Evolutionary conservation across 2,113 vertebrate species (phyloP), one percentile per base, ranked within the genome.

Genomic region (Dendropsophus ebraccatus): DNA sequence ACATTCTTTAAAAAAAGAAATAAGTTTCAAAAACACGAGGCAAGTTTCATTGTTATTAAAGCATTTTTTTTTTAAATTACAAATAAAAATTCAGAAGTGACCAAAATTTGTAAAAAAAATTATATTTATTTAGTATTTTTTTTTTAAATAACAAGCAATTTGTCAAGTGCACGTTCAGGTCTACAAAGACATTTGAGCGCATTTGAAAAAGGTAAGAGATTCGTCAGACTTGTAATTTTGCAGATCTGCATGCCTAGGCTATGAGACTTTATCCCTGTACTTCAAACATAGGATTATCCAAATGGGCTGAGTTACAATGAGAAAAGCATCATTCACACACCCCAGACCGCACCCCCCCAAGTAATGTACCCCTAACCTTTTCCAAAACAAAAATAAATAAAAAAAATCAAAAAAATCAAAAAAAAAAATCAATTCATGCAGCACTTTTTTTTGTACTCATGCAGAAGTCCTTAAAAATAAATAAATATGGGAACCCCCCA

Each of bases 151-250:
- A 87, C 89, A 92, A 90, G 91, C 88, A 92, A 87, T 91, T 81
- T 89, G 82, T 90, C 89, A 92, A 92, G 91, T 93, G 93, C 93
- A 94, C 93, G 92, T 92, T 93, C 93, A 95, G 92, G 90, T 89
- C 91, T 91, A 92, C 93, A 92, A 92, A 93, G 90, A 91, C 91
- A 94, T 92, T 91, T 93, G 90, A 91, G 89, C 90, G 89, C 89
- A 87, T 74, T 72, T 88, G 87, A 89, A 78, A 77, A 79, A 88
- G 88, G 75, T 50, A 86, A 91, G 85, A 89, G 87, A 49, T 83
- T 88, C 83, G 87, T 90, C 87, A 85, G 81, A 87, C 83, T 73
- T 75, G 74, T 41, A 56, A 89, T 54, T 89, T 83, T 86, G 82
- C 0, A 0, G 88, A 91, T 90, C 89, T 0, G 0, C 92, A 91